phyloP scores from a whole-genome alignment of 2,888 invertebrate species.

The Lathronympha strigana region DNA sequence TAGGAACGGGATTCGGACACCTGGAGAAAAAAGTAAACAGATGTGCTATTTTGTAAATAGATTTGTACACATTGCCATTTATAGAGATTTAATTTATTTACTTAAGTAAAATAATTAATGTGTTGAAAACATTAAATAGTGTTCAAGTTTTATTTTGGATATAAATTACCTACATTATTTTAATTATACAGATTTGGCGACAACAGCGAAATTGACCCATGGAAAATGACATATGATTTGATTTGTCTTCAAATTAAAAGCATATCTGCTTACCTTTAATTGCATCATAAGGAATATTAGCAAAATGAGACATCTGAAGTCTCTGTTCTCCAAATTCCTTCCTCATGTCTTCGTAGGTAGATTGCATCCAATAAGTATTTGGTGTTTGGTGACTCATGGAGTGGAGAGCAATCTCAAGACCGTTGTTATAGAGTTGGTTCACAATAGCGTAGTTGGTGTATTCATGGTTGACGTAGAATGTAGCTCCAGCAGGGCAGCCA shows the following conservation, averaged over 20 bases:
- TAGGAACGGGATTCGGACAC: constrained; percentile 83
- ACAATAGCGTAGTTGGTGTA: constrained; percentile 87
- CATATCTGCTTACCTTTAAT: constrained; percentile 62
- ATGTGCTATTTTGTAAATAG: too few species aligned
- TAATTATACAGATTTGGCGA: too few species aligned
- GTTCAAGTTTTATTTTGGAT: too few species aligned
- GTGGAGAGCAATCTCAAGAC: constrained; percentile 88
- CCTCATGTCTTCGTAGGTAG: constrained; percentile 75
- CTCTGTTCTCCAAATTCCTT: constrained; percentile 86
- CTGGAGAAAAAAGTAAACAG: constrained; percentile 54
- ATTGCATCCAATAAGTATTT: constrained; percentile 84
- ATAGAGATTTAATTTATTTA: too few species aligned
- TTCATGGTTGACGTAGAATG: constrained; percentile 89
- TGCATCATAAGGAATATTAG: constrained; percentile 74
- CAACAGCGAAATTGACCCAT: too few species aligned
- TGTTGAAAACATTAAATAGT: too few species aligned
- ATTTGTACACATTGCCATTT: too few species aligned
- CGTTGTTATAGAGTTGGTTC: constrained; percentile 82
- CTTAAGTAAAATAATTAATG: too few species aligned
- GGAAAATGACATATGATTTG: not conserved
- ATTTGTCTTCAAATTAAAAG: not conserved
- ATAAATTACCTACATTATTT: too few species aligned
- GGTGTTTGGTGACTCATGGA: constrained; percentile 85
- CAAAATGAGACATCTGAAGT: constrained; percentile 76
- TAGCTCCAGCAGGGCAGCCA: constrained; percentile 85